Base-by-base conservation (phyloP, 2,797 vertebrate species). In the Varecia variegata region DNA sequence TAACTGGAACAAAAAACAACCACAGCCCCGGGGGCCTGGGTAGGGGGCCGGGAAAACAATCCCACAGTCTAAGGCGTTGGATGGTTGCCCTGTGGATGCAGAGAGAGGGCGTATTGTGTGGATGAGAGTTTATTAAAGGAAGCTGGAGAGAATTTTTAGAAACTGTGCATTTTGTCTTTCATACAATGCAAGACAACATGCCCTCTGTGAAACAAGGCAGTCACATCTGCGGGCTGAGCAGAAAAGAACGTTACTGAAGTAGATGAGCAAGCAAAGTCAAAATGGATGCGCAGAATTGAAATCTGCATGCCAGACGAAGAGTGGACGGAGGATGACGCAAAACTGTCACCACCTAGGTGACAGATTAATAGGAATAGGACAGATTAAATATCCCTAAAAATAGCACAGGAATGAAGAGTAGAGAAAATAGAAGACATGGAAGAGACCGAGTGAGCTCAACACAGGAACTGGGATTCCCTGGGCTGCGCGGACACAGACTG, bases 41-140 rank as follows among this genome's bases (percentile, higher is more conserved):
- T 11, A 3, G 0, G 12, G 71, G 21, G 38, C 23, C 8, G 3
- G 18, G 12, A 21, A 8, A 25, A 3, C 1, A 12, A 5, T 0
- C 47, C 50, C 4, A 0, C 54, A 0, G 65, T 11, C n/a, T 4
- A 7, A 58, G 43, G 5, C 0, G 0, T 1, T 1, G n/a, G 21
- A 12, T 23, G 54, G 13, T 9, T 18, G 73, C 73, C 73, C n/a
- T 0, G 14, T 0, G 23, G 81, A 13, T 18, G 18, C 7, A 4
- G 45, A 20, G 32, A 12, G 27, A 35, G 30, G 52, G 23, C 20
- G 1, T 0, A 0, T 11, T 25, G 43, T 27, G n/a, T 20, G 65
- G 38, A 40, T 8, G 10, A 23, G 47, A 56, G 32, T 38, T 32
- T n/a, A 27, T 21, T n/a, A 12, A n/a, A 90, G 56, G 32, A 11